These are phyloP conservation scores for Leucophora obtusa DNA, from an alignment of 2,888 invertebrate species.

Conservation along the genomic window DNA sequence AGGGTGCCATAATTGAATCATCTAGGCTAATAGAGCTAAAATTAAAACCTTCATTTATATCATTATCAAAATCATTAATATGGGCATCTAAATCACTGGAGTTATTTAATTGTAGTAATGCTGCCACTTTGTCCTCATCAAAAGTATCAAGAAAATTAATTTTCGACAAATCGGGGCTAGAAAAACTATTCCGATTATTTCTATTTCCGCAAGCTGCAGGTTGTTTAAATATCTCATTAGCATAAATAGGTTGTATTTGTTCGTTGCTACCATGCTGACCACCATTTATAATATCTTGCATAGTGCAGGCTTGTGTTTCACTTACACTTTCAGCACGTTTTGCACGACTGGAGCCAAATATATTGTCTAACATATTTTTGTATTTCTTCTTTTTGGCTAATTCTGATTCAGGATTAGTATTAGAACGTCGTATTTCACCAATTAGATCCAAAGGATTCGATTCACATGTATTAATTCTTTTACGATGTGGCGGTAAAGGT, in stretches of 20 bases:
- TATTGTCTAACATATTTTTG: conserved; percentile 73
- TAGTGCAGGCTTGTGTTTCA: conserved; percentile 68
- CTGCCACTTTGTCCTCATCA: conserved; percentile 69
- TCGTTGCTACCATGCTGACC: conserved; percentile 40
- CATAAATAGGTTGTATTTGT: conserved; percentile 45
- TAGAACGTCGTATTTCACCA: conserved; percentile 74
- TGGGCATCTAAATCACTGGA: conserved; percentile 68
- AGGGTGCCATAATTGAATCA: conserved; percentile 53
- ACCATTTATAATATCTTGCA: conserved; percentile 66
- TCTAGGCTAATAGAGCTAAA: conserved; percentile 69
- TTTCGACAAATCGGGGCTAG: conserved; percentile 78
- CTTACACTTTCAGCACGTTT: conserved; percentile 73
- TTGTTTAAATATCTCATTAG: conserved; percentile 55
- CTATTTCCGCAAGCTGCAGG: conserved; percentile 26
- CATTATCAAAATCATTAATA: conserved; percentile 65
- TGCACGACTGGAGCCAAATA: conserved; percentile 72
- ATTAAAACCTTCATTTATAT: conserved; percentile 64
- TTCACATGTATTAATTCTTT: conserved; percentile 77
- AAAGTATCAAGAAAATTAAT: conserved; percentile 73
- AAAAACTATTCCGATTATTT: conserved; percentile 77
- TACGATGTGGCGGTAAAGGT: conserved; percentile 76
- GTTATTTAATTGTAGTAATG: conserved; percentile 62
- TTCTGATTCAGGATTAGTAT: conserved; percentile 77
- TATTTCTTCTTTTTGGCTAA: conserved; percentile 76
- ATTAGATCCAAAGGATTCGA: conserved; percentile 62